Evolutionary conservation across 2,888 invertebrate species (phyloP).

Genomic region (Congeria kusceri): DNA sequence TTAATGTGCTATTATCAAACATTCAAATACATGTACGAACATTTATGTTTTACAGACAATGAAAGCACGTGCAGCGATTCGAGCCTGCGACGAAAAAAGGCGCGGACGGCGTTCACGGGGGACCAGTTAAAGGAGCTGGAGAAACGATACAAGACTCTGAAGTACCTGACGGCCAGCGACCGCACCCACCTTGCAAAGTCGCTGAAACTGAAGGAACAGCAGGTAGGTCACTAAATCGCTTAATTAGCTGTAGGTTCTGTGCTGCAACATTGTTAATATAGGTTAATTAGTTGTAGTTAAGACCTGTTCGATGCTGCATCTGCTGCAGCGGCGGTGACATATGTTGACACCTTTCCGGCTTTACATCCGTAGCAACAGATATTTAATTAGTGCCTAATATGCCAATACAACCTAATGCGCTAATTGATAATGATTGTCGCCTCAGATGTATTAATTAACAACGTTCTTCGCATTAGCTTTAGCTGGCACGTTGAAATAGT

Average conservation of each 20-base stretch:
- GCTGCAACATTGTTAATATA: too few species aligned
- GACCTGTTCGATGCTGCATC: too few species aligned
- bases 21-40: background rate
- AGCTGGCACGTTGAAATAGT: too few species aligned
- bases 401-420: too few species aligned
- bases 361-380: too few species aligned
- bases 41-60: slow-evolving; percentile 11
- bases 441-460: too few species aligned
- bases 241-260: background rate
- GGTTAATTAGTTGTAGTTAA: too few species aligned
- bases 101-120: slow-evolving; percentile 70
- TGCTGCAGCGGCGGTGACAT: too few species aligned
- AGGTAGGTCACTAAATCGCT: slow-evolving; percentile 56
- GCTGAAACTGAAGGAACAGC: slow-evolving; percentile 74
- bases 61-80: slow-evolving; percentile 33
- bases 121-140: slow-evolving; percentile 72
- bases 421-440: too few species aligned
- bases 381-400: too few species aligned
- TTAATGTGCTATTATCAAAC: background rate
- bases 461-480: too few species aligned
- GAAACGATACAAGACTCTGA: slow-evolving; percentile 66
- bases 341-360: too few species aligned
- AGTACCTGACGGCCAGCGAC: slow-evolving; percentile 74
- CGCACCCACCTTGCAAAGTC: slow-evolving; percentile 65
- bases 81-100: slow-evolving; percentile 63